Evolutionary conservation across 1,140 invertebrate genomes (phyloP).

Genomic region (Lordiphosa mommai): DNA sequence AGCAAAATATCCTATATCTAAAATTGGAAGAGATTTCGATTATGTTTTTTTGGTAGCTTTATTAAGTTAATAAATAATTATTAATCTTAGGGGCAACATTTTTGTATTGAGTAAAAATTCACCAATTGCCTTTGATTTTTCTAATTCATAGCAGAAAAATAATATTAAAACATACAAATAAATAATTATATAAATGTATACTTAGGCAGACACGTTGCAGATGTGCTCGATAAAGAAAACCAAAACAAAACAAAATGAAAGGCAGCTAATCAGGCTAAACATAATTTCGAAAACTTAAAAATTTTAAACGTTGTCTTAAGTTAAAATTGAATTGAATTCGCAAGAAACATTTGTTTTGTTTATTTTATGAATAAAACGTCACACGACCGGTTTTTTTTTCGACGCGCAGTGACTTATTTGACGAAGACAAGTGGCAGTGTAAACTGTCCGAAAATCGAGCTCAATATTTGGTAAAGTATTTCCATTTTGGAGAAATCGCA

Average conservation of each 20-base stretch:
- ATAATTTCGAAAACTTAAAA: too few species aligned
- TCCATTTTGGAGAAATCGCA: too few species aligned
- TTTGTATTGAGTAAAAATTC: constrained; percentile 36
- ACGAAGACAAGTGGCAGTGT: too few species aligned
- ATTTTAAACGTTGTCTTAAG: too few species aligned
- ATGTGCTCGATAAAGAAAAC: background rate
- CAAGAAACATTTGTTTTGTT: too few species aligned
- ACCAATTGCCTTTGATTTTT: constrained; percentile 75
- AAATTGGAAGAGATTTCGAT: constrained; percentile 10
- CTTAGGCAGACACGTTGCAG: constrained; percentile 21
- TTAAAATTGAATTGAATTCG: too few species aligned
- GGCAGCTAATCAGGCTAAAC: too few species aligned
- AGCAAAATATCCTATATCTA: constrained; percentile 19
- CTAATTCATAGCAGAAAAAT: constrained; percentile 18
- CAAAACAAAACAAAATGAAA: constrained; percentile 12
- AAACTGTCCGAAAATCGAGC: too few species aligned
- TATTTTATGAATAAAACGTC: too few species aligned
- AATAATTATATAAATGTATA: constrained; percentile 16
- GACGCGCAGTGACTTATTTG: too few species aligned
- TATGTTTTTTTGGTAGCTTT: constrained; percentile 28
- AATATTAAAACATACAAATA: background rate
- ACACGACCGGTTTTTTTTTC: too few species aligned
- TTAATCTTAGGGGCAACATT: constrained; percentile 12
- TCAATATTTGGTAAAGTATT: too few species aligned
- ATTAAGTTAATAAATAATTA: constrained; percentile 21